phyloP scores from a whole-genome alignment of 1,140 invertebrate species.

The Drosophila mayri region DNA sequence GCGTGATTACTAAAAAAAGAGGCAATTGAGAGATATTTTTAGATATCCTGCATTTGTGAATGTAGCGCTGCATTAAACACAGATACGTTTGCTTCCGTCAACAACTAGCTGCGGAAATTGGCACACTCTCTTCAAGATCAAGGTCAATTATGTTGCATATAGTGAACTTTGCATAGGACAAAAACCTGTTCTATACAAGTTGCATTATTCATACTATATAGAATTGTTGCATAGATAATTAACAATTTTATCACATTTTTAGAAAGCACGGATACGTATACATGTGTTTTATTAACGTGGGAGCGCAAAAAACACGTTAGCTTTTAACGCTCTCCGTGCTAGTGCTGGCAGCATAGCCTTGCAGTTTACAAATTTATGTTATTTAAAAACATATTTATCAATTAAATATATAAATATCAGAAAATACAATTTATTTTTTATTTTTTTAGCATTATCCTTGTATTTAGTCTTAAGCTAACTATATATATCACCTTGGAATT shows the following conservation, averaged over 20 bases:
- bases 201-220: not conserved
- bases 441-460: not conserved
- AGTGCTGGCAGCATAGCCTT: not conserved
- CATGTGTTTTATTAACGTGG: constrained; percentile 11
- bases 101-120: constrained; percentile 70
- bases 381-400: not conserved
- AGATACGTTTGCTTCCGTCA: constrained; percentile 61
- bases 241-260: constrained; percentile 9
- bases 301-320: constrained; percentile 26
- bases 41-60: constrained; percentile 24
- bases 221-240: constrained; percentile 1
- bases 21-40: constrained; percentile 52
- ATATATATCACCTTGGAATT: not conserved
- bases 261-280: not conserved
- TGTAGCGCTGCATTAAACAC: constrained; percentile 36
- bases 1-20: constrained; percentile 45
- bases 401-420: not conserved
- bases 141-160: constrained; percentile 51
- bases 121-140: constrained; percentile 53
- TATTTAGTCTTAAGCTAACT: not conserved
- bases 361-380: not conserved
- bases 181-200: constrained; percentile 19
- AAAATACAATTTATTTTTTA: not conserved
- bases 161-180: constrained; percentile 8
- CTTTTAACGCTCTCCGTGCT: constrained; percentile 15